Evolutionary conservation across 2,797 vertebrate species (phyloP).

Genomic region (Crocodylus rhombifer): DNA sequence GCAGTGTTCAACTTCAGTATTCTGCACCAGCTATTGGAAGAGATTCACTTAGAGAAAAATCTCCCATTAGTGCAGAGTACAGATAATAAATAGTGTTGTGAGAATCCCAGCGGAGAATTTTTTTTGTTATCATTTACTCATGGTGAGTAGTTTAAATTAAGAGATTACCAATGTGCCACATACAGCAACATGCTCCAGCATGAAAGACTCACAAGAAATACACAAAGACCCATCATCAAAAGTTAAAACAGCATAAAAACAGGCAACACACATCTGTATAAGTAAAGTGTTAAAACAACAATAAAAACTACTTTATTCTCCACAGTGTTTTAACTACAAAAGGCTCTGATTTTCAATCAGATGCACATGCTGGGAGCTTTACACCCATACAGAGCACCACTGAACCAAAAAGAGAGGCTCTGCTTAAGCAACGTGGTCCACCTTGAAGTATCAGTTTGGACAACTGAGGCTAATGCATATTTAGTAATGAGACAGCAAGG

Average conservation of each 20-base stretch:
- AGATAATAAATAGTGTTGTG: neutral
- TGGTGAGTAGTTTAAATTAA: conserved; percentile 24
- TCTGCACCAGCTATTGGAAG: neutral
- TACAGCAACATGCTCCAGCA: conserved; percentile 49
- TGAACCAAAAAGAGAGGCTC: conserved; percentile 63
- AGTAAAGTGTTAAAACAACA: neutral
- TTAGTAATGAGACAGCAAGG: neutral
- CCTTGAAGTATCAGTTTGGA: conserved; percentile 9
- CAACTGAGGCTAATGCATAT: neutral
- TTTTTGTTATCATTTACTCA: neutral
- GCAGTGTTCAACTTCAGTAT: conserved; percentile 21
- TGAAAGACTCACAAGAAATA: conserved; percentile 41
- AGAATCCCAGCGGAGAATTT: conserved; percentile 33
- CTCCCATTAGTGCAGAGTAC: neutral
- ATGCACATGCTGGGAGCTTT: conserved; percentile 9
- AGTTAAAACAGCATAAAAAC: conserved; percentile 6
- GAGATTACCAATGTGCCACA: conserved; percentile 42
- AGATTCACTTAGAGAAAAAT: neutral
- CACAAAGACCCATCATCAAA: conserved; percentile 3
- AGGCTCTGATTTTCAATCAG: neutral
- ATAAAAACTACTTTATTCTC: neutral
- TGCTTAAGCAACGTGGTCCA: conserved; percentile 35
- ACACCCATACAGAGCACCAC: neutral
- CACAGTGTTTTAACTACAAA: neutral
- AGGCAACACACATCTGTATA: conserved; percentile 7